These are phyloP conservation scores for Drosophila meridiana DNA, from an alignment of 2,888 invertebrate genomes.

Conservation along the genomic window DNA sequence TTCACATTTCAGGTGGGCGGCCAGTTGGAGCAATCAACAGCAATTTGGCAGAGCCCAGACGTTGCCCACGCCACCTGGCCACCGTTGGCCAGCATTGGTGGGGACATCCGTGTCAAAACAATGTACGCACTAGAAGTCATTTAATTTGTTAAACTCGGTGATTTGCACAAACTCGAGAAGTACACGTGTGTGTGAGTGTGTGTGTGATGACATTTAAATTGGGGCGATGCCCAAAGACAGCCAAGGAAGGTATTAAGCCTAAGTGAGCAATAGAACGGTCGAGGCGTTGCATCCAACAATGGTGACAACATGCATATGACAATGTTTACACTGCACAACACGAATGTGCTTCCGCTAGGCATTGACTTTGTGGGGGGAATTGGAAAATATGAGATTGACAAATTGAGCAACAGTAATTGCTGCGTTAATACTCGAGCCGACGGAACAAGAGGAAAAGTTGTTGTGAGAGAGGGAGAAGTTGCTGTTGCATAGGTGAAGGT, in stretches of 20 bases:
- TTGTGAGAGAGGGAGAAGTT: background rate
- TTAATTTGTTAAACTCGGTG: conserved; percentile 85
- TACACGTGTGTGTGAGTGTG: conserved; percentile 6
- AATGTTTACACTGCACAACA: conserved; percentile 53
- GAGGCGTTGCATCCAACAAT: conserved; percentile 45
- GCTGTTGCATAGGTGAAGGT: background rate
- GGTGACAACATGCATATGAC: conserved; percentile 60
- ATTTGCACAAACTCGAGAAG: conserved; percentile 71
- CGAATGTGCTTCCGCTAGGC: background rate
- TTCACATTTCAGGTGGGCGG: conserved; percentile 56
- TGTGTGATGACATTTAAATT: conserved; percentile 19
- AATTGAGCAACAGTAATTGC: background rate
- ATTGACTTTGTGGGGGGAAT: background rate
- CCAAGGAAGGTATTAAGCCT: conserved; percentile 18
- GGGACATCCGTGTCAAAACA: conserved; percentile 78
- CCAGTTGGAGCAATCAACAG: conserved; percentile 68
- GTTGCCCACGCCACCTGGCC: conserved; percentile 36
- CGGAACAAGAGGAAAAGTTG: background rate
- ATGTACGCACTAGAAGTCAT: conserved; percentile 84
- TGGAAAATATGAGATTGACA: background rate
- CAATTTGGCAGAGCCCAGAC: conserved; percentile 71
- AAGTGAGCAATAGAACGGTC: conserved; percentile 8
- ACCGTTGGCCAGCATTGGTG: conserved; percentile 25
- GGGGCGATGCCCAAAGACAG: conserved; percentile 2
- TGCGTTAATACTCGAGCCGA: background rate